phyloP scores from a whole-genome alignment of 2,113 vertebrate species.

The Rhea americana region DNA sequence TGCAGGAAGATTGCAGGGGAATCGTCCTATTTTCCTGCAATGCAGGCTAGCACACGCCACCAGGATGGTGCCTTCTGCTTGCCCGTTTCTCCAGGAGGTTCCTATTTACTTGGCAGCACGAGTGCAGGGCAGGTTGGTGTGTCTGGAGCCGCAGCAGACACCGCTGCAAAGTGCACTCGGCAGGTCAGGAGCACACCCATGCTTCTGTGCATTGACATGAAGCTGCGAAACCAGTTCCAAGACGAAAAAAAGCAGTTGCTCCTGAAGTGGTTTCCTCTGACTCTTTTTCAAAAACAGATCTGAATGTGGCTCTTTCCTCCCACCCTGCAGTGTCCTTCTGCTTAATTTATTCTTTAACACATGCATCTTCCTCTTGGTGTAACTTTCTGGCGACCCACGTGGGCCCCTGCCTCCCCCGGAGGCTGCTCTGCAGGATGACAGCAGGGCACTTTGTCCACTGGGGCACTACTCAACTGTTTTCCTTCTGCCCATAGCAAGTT shows the following conservation, averaged over 20 bases:
- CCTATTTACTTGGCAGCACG: background rate
- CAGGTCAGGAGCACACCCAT: no score
- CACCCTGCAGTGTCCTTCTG: background rate
- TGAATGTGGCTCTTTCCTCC: background rate
- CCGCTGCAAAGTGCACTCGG: no score
- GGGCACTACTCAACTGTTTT: rapidly evolving
- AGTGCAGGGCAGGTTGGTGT: background rate
- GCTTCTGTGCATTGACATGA: no score
- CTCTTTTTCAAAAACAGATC: background rate
- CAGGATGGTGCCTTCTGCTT: background rate
- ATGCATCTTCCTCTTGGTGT: background rate
- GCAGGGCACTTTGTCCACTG: background rate
- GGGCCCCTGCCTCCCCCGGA: background rate
- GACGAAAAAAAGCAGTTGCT: background rate
- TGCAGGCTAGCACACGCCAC: background rate
- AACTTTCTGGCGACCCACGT: rapidly evolving
- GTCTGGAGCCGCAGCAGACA: background rate
- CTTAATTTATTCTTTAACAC: background rate
- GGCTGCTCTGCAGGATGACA: background rate
- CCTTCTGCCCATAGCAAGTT: background rate
- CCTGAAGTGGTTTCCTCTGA: background rate
- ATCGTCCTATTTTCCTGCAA: slow-evolving; percentile 81
- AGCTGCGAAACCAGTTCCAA: no score
- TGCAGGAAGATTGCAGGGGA: slow-evolving; percentile 67
- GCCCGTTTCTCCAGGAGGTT: background rate